phyloP scores from a whole-genome alignment of 2,113 vertebrate genomes.

The Tyrannus savana region DNA sequence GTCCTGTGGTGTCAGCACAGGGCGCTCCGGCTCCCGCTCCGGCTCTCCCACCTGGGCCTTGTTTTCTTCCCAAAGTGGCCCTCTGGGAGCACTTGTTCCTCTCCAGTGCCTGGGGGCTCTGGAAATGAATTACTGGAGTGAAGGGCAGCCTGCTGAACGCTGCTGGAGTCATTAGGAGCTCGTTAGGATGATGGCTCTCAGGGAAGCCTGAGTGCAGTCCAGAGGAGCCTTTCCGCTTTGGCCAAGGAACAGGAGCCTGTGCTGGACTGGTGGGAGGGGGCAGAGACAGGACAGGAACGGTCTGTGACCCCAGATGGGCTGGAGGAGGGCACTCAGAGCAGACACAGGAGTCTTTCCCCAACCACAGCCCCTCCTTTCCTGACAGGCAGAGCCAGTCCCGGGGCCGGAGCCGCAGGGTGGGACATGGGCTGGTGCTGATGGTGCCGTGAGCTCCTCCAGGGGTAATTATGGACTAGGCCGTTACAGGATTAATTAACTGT shows the following conservation, averaged over 20 bases:
- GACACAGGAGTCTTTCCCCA: neutral
- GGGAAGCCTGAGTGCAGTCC: neutral
- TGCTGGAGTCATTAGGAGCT: neutral
- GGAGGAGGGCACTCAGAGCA: neutral
- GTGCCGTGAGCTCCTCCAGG: neutral
- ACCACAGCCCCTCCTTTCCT: accelerated
- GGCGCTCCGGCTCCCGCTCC: accelerated
- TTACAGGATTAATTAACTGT: slow-evolving; percentile 39
- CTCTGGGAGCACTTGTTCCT: neutral
- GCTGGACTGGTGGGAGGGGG: neutral
- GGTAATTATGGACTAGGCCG: slow-evolving; percentile 10
- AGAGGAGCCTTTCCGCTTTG: neutral
- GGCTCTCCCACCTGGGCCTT: neutral
- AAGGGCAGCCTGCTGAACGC: neutral
- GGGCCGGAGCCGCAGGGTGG: neutral
- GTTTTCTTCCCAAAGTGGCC: neutral
- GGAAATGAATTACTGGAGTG: neutral
- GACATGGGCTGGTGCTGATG: neutral
- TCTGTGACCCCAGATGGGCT: neutral
- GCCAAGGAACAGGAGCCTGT: neutral
- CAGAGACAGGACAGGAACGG: neutral
- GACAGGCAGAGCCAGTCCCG: accelerated
- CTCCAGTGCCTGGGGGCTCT: neutral
- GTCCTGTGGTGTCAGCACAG: accelerated
- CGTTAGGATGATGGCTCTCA: accelerated